Evolutionary conservation across 2,113 vertebrate species (phyloP).

Genomic region (Philantomba maxwellii): DNA sequence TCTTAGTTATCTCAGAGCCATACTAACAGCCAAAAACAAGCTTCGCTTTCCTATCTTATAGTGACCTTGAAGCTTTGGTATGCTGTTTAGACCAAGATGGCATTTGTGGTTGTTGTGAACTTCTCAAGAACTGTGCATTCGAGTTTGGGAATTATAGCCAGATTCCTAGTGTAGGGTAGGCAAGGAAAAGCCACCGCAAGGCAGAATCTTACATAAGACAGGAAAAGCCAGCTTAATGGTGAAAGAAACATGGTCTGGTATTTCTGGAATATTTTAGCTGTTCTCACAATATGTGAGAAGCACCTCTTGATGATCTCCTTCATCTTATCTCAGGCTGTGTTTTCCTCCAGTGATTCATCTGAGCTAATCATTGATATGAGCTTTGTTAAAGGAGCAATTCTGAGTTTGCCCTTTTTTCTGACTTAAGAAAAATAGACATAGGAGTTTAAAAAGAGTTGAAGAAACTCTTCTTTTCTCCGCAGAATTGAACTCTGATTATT

Average conservation of each 20-base stretch:
- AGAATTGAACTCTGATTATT: not conserved
- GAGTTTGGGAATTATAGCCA: not conserved
- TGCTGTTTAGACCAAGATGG: conserved; percentile 20
- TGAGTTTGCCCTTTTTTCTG: not conserved
- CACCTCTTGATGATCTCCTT: not conserved
- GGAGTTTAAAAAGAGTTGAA: not conserved
- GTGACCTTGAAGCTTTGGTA: conserved; percentile 49
- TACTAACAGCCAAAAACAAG: not conserved
- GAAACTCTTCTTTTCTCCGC: not conserved
- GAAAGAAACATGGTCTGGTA: not conserved
- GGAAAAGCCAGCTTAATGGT: not conserved
- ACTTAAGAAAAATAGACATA: not conserved
- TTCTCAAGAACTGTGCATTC: not conserved
- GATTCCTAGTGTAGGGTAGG: not conserved
- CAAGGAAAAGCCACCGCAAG: not conserved
- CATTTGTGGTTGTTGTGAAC: not conserved
- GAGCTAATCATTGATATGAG: not conserved
- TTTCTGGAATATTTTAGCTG: not conserved
- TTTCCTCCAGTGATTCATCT: not conserved
- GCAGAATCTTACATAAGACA: not conserved
- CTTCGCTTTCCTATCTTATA: not conserved
- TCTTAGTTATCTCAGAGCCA: conserved; percentile 58
- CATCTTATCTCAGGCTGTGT: not conserved
- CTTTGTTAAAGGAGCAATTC: not conserved
- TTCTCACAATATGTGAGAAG: fast-evolving